Evolutionary conservation across 2,888 invertebrate species (phyloP), one percentile per base, ranked within the genome.

Genomic region (Keiferia lycopersicella): DNA sequence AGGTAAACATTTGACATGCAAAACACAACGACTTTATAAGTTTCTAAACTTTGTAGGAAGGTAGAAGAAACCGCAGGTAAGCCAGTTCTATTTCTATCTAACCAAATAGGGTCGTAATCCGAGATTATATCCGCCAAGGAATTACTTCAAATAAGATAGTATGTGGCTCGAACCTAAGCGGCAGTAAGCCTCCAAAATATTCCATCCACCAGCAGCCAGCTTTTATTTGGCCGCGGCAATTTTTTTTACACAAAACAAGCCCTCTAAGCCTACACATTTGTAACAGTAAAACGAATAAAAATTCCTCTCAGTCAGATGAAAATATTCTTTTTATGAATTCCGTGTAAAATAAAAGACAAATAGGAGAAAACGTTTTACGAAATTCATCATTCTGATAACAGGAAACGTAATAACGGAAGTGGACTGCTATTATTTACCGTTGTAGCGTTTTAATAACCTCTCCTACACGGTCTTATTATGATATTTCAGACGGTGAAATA

Each of bases 61-160:
- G 16, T 22, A 51, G 8, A 22, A 16, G 18, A 51, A 51, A 51
- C 51, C 51, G 12, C 51, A 56, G 26, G 26, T 53, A 53, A 53
- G 30, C 12, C 53, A 26, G 51, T 12, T 20, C 26, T 30, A 34
- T 34, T 20, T 58, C 38, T 30, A 20, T 61, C 14, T 30, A 62
- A 62, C 38, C 11, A 53, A 65, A 65, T 39, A 57, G 50, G 62
- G 14, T 50, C 45, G 38, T 61, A 63, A 60, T 64, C 64, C 53
- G 38, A 68, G 69, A 71, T 68, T 68, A 72, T 71, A 73, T 74
- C 74, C 67, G 71, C 73, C 73, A 70, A 71, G 72, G 71, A 73
- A 76, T 74, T 73, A 76, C 72, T 77, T 76, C 79, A 77, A 78
- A 80, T 80, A 80, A 76, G 73, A 76, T 73, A 71, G 73, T 74